These are phyloP conservation scores for Ammospiza caudacuta DNA, from an alignment of 2,113 vertebrate genomes.

Conservation along the genomic window DNA sequence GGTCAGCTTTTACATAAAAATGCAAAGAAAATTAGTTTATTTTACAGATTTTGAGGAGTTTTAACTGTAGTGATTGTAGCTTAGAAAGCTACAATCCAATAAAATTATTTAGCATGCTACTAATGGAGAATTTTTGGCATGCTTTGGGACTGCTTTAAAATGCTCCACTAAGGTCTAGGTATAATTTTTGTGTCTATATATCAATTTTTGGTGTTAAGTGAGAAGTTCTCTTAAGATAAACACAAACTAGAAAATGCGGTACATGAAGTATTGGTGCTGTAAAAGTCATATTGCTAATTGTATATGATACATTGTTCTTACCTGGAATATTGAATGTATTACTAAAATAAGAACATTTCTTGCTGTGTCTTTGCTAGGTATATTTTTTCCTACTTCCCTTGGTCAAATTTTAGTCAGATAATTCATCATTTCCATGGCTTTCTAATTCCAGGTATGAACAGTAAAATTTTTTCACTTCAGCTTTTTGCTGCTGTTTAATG, in stretches of 20 bases:
- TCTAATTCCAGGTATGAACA: neutral
- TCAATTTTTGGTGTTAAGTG: neutral
- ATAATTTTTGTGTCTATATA: neutral
- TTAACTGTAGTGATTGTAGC: conserved; percentile 27
- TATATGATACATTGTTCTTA: neutral
- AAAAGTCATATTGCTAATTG: neutral
- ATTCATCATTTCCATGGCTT: neutral
- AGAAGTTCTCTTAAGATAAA: neutral
- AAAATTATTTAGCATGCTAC: neutral
- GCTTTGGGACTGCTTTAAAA: neutral
- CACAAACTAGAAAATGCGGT: neutral
- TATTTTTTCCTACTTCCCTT: neutral
- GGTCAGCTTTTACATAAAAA: conserved; percentile 52
- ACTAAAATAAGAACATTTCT: neutral
- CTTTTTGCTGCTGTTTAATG: neutral
- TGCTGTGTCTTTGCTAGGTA: neutral
- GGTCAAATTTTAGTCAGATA: neutral
- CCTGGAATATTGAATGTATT: neutral
- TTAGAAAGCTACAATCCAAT: conserved; percentile 36
- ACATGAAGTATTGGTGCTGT: neutral
- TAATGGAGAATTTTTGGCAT: conserved; percentile 44
- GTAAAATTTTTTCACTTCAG: neutral
- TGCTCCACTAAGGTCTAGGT: neutral
- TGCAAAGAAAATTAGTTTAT: conserved; percentile 61
- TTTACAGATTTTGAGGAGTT: conserved; percentile 51